Evolutionary conservation across 1,140 invertebrate genomes (phyloP), one percentile per base, ranked within the genome.

Genomic region (Macrosteles quadrilineatus): DNA sequence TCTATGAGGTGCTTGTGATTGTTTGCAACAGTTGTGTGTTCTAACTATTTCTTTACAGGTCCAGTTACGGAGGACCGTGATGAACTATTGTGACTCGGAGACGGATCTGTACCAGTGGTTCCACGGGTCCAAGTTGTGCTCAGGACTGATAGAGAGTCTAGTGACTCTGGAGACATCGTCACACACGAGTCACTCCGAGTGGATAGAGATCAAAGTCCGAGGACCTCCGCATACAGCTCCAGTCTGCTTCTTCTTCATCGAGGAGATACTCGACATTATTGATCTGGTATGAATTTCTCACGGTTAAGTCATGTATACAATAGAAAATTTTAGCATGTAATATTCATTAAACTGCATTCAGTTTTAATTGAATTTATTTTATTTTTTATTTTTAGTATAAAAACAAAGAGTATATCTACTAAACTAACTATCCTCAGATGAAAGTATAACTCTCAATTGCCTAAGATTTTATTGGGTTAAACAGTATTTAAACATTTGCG

Each of bases 51-150:
- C 21, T 19, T 19, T 80, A 27, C 75, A 90, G 84, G 85, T 89
- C n/a, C 85, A 90, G 74, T 78, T 94, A 55, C 80, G 91, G 67
- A 77, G 85, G 64, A 83, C 83, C 76, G 82, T 83, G 36, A 80
- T 83, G 2, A 81, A 83, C 65, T 78, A 81, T 74, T 87, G 80
- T 84, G 90, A 89, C 74, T 85, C 83, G 72, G 83, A 82, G 40
- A 82, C 81, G 55, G 91, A 94, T 79, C 80, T 95, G 12, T 90
- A 91, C 73, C 92, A 94, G 77, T 95, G 92, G 91, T 87, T 86
- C 78, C 83, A 88, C 65, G 91, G 91, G 17, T 90, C 89, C n/a
- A 93, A 93, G 79, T 84, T 92, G 65, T 90, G 87, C 75, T 87
- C 87, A 64, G 88, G 89, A 1, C 83, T 85, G 36, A 83, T 92